Percentiles rank a stretch among this genome's conserved stretches.
Conservation (phyloP, 1,140 invertebrate species). For the Atopsyche davidsoni region DNA sequence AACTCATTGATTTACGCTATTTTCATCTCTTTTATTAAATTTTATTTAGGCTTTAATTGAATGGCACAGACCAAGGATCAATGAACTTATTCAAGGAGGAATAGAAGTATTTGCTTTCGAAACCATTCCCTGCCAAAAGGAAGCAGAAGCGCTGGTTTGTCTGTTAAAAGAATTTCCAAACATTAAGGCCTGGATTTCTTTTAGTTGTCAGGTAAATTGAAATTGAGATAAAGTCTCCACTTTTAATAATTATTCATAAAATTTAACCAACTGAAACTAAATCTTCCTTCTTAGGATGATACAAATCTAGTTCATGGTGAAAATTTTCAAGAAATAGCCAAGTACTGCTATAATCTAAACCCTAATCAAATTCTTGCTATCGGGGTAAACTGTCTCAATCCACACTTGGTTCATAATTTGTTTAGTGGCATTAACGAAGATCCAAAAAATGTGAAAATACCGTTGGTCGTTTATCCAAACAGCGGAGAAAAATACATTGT, state of each 20-base stretch:
- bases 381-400: constrained; percentile 67
- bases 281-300: constrained; percentile 46
- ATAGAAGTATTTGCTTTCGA: constrained; percentile 59
- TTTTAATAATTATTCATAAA: constrained; percentile 1
- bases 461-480: constrained; percentile 66
- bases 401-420: constrained; percentile 51
- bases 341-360: constrained; percentile 46
- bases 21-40: no score
- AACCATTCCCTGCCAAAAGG: constrained; percentile 57
- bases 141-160: constrained; percentile 52
- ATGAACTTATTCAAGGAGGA: constrained; percentile 49
- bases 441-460: constrained; percentile 34
- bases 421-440: constrained; percentile 46
- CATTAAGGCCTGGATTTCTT: constrained; percentile 51
- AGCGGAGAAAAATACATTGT: constrained; percentile 53
- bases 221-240: not conserved
- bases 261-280: not conserved
- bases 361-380: constrained; percentile 59
- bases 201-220: constrained; percentile 38
- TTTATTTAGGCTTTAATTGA: constrained; percentile 41
- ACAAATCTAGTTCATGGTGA: constrained; percentile 54
- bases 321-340: constrained; percentile 50
- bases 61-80: constrained; percentile 55
- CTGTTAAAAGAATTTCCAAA: constrained; percentile 49
- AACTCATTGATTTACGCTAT: not conserved